These are phyloP conservation scores for Limulus polyphemus DNA, from an alignment of 2,888 invertebrate species.

Conservation along the genomic window DNA sequence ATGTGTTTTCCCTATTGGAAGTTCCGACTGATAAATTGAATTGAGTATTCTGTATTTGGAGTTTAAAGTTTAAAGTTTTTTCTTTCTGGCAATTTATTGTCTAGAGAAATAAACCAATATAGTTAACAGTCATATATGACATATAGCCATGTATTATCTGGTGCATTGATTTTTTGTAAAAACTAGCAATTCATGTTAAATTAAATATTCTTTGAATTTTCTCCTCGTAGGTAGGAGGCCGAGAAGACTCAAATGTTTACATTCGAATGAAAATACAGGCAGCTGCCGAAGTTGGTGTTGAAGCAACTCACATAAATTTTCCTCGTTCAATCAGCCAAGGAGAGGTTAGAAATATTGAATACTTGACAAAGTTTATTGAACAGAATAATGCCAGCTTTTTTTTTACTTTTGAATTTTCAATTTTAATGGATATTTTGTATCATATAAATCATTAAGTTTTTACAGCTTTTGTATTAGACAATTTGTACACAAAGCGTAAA, in stretches of 20 bases:
- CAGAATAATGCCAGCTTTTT: background rate
- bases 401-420: no score
- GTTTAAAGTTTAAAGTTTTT: no score
- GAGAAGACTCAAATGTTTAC: constrained; percentile 96
- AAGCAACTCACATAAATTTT: constrained; percentile 62
- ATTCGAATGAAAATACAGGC: constrained; percentile 91
- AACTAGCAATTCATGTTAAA: background rate
- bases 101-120: no score
- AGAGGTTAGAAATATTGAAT: constrained; percentile 44
- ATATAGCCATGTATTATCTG: no score
- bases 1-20: no score
- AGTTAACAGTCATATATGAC: no score
- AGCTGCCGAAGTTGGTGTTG: constrained; percentile 77
- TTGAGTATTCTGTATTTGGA: no score
- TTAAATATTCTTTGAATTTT: constrained; percentile 1
- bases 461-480: background rate
- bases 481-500: no score
- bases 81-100: no score
- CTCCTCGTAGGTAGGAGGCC: constrained; percentile 68
- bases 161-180: no score
- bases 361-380: background rate
- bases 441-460: background rate
- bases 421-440: background rate
- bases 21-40: no score
- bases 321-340: constrained; percentile 65